Base-by-base conservation (phyloP, 1,140 invertebrate species). In the Chrysoperla carnea region DNA sequence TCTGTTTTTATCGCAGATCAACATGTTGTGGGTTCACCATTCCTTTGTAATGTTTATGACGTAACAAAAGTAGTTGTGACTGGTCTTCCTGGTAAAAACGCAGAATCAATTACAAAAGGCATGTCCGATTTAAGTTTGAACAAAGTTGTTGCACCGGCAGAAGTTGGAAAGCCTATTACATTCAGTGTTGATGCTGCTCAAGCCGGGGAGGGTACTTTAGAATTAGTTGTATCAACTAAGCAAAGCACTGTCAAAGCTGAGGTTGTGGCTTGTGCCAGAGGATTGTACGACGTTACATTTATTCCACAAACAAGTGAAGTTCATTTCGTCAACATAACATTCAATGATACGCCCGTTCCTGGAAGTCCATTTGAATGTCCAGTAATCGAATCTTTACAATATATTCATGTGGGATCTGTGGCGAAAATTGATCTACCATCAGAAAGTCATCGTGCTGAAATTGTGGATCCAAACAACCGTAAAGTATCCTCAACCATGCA, bases 281-380 rank as follows among this genome's bases (percentile, higher is more conserved):
- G 89, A 5, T 64, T 93, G 0, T 99, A 97, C 62, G 92, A 98
- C 53, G 92, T 99, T 0, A 92, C 89, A 1, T 99, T 98, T 62
- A 77, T 94, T 13, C 94, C 94, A 0, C 80, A 86, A 57, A 85
- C 90, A 37, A 70, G 80, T 8, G 81, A 84, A 42, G 74, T 86
- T 6, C 94, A 99, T 65, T 91, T 81, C 55, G 87, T 97, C 4
- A 93, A 91, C 52, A 93, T 98, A 43, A 90, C 85, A 7, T 98
- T 98, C 62, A 98, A 98, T 54, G 91, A 94, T 47, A 84, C 93
- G 53, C 73, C 84, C 42, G 84, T 95, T 8, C 84, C 85, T 49
- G 87, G 88, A 15, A 91, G 84, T 61, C 90, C 91, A 13, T 93
- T 92, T 61, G 78, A 84, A 50, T 79, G 81, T 52, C 59, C 63